Evolutionary conservation across 2,888 invertebrate species (phyloP).

Genomic region (Endomychus coccineus): DNA sequence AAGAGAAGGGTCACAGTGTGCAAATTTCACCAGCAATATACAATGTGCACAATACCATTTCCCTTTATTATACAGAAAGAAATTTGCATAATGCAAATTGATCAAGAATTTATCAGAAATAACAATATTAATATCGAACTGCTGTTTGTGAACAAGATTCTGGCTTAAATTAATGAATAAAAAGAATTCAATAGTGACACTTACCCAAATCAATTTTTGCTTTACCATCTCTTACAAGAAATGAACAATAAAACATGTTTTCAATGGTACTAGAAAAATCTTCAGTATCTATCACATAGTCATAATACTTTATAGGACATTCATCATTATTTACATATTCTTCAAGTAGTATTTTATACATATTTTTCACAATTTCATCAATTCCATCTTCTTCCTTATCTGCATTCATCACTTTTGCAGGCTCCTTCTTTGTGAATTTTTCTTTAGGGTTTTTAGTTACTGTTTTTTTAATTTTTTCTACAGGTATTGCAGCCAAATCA

Average conservation of each 20-base stretch:
- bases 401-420: conserved; percentile 46
- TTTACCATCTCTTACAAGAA: conserved; percentile 52
- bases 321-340: conserved; percentile 40
- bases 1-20: no score
- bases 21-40: no score
- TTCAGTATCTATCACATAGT: conserved; percentile 51
- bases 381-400: conserved; percentile 51
- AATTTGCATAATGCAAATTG: no score
- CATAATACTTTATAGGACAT: conserved; percentile 51
- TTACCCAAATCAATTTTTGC: conserved; percentile 48
- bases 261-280: conserved; percentile 55
- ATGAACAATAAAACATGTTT: conserved; percentile 59
- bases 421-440: conserved; percentile 40
- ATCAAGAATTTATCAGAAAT: no score
- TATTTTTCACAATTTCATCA: conserved; percentile 49
- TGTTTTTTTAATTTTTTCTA: conserved; percentile 38
- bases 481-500: conserved; percentile 33
- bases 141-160: no score
- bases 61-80: neutral
- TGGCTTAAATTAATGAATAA: no score
- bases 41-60: no score
- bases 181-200: no score
- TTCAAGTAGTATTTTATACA: conserved; percentile 45
- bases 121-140: no score
- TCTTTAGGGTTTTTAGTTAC: conserved; percentile 33